Evolutionary conservation across 1,140 invertebrate genomes (phyloP).

Genomic region (Bombus soroeensis): DNA sequence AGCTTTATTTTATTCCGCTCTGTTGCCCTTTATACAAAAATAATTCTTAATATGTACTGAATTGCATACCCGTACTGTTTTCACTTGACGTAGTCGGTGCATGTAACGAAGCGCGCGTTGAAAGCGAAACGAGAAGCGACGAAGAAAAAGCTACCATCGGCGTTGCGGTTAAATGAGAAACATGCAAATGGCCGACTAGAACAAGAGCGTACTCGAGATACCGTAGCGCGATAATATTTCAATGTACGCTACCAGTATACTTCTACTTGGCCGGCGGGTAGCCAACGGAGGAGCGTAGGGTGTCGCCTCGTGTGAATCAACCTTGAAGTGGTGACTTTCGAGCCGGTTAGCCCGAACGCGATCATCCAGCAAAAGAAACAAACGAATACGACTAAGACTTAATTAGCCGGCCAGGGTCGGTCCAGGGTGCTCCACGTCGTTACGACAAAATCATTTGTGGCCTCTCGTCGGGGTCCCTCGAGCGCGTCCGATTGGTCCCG

Average conservation of each 20-base stretch:
- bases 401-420: conserved; percentile 64
- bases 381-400: conserved; percentile 66
- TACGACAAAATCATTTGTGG: conserved; percentile 76
- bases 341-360: conserved; percentile 54
- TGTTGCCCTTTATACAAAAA: background rate
- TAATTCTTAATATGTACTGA: background rate
- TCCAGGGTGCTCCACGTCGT: conserved; percentile 62
- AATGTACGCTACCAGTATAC: conserved; percentile 27
- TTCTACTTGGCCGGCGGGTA: background rate
- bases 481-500: conserved; percentile 69
- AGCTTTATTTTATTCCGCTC: too few relatives aligned
- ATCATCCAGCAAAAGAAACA: conserved; percentile 54
- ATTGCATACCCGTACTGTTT: background rate
- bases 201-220: conserved; percentile 44
- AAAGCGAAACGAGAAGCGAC: conserved; percentile 15
- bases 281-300: background rate
- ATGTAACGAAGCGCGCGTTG: background rate
- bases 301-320: conserved; percentile 55
- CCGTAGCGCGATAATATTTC: conserved; percentile 42
- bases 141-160: conserved; percentile 10
- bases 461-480: conserved; percentile 62
- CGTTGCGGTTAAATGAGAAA: conserved; percentile 34
- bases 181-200: conserved; percentile 39
- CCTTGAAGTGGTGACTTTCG: conserved; percentile 60
- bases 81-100: background rate